phyloP scores from a whole-genome alignment of 1,140 invertebrate genomes.

The Asobara japonica region DNA sequence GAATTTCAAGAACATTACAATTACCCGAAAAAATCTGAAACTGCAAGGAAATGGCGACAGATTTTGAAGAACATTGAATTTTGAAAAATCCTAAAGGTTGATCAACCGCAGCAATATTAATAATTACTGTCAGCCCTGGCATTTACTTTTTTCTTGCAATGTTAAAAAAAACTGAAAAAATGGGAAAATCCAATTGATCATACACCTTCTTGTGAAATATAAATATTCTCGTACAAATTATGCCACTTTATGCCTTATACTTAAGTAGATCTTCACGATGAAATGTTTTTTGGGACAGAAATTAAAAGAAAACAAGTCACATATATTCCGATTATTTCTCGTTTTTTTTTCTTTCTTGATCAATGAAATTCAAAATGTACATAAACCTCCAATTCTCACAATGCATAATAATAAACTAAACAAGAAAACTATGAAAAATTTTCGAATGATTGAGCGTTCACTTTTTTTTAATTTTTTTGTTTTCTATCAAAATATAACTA shows the following conservation, averaged over 20 bases:
- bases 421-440: background rate
- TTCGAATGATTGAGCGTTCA: background rate
- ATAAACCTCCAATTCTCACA: background rate
- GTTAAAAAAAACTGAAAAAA: too few species aligned
- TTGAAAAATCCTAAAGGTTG: too few species aligned
- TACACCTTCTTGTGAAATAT: too few species aligned
- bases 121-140: too few species aligned
- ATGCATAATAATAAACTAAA: background rate
- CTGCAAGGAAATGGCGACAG: too few species aligned
- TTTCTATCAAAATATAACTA: background rate
- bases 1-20: too few species aligned
- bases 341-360: slow-evolving; percentile 22
- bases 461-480: background rate
- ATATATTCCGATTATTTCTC: background rate
- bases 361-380: background rate
- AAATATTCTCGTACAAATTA: slow-evolving; percentile 12
- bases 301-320: slow-evolving; percentile 45
- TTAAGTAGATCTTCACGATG: slow-evolving; percentile 43
- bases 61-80: too few species aligned
- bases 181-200: too few species aligned
- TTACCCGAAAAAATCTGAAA: too few species aligned
- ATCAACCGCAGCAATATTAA: too few species aligned
- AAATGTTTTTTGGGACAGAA: slow-evolving; percentile 55
- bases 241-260: slow-evolving; percentile 1
- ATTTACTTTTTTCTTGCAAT: too few species aligned